phyloP scores from a whole-genome alignment of 2,113 vertebrate genomes.

The Nyctibius bracteatus region DNA sequence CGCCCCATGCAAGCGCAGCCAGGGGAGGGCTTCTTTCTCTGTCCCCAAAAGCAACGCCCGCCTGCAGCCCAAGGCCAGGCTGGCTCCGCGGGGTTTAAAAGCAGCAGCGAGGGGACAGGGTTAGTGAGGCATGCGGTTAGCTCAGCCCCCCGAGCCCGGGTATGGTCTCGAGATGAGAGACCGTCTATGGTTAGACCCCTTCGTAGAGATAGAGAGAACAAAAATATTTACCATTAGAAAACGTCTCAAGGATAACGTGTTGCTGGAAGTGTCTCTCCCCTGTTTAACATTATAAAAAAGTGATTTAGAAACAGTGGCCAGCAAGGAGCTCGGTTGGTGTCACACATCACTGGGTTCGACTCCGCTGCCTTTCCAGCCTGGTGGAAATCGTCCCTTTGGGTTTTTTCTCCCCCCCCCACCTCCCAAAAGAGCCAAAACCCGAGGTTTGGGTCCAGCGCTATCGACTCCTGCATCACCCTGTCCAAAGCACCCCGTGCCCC shows the following conservation, averaged over 20 bases:
- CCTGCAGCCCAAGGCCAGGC: background rate
- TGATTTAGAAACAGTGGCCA: constrained; percentile 77
- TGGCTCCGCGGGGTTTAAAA: background rate
- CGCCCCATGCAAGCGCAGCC: constrained; percentile 1
- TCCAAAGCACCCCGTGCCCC: background rate
- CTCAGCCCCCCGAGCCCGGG: constrained; percentile 50
- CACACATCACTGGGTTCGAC: background rate
- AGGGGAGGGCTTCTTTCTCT: background rate
- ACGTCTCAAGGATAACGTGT: constrained; percentile 87
- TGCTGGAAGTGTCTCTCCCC: constrained; percentile 94
- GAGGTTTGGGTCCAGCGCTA: background rate
- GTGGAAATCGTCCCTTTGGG: background rate
- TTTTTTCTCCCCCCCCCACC: background rate
- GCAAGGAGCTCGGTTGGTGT: constrained; percentile 47
- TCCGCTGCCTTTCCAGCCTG: constrained; percentile 7
- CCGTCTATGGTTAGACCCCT: constrained; percentile 46
- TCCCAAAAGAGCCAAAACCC: background rate
- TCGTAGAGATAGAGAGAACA: constrained; percentile 68
- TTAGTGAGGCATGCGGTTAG: constrained; percentile 74
- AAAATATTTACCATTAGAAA: constrained; percentile 98
- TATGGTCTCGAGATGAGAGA: constrained; percentile 56
- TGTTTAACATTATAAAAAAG: constrained; percentile 89
- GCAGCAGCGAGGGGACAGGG: background rate
- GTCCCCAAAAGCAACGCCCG: background rate
- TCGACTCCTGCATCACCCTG: background rate